These are phyloP conservation scores for Macropis europaea DNA, from an alignment of 2,888 invertebrate species.

Conservation along the genomic window DNA sequence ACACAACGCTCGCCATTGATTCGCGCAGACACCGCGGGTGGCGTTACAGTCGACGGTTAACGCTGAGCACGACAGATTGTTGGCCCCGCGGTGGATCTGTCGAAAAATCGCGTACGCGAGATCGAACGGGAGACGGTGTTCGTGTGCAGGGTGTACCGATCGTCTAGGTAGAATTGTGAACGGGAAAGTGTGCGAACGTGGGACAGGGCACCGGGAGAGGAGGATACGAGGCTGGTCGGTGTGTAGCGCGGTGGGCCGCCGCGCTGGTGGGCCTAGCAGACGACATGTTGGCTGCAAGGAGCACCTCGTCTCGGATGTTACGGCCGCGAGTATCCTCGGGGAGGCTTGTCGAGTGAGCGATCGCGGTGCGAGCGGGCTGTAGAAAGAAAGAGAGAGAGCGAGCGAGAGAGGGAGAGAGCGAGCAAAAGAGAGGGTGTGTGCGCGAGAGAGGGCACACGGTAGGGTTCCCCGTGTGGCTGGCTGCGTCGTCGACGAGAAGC, in stretches of 20 bases:
- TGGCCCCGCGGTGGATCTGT: conserved; percentile 7
- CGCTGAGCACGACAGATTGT: conserved; percentile 28
- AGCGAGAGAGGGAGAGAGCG: conserved; percentile 36
- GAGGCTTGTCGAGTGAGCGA: conserved; percentile 70
- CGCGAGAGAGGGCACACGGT: conserved; percentile 57
- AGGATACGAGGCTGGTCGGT: conserved; percentile 43
- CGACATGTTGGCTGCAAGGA: conserved; percentile 81
- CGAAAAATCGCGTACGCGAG: not conserved
- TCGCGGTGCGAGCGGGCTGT: conserved; percentile 46
- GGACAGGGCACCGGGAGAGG: conserved; percentile 6
- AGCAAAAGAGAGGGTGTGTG: conserved; percentile 49
- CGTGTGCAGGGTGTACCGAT: no score
- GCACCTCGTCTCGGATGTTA: conserved; percentile 76
- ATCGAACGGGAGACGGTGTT: conserved; percentile 4
- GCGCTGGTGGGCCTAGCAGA: conserved; percentile 77
- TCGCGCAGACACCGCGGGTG: not conserved
- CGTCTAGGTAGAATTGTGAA: no score
- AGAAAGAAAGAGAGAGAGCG: conserved; percentile 24
- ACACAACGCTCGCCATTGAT: conserved; percentile 3
- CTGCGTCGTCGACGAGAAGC: conserved; percentile 55
- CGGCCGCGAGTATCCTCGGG: conserved; percentile 74
- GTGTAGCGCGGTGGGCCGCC: conserved; percentile 62
- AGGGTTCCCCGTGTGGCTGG: conserved; percentile 52
- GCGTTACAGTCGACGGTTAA: conserved; percentile 28
- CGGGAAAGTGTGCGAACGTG: not conserved